Evolutionary conservation across 2,113 vertebrate species (phyloP).

Genomic region (Trichechus manatus): DNA sequence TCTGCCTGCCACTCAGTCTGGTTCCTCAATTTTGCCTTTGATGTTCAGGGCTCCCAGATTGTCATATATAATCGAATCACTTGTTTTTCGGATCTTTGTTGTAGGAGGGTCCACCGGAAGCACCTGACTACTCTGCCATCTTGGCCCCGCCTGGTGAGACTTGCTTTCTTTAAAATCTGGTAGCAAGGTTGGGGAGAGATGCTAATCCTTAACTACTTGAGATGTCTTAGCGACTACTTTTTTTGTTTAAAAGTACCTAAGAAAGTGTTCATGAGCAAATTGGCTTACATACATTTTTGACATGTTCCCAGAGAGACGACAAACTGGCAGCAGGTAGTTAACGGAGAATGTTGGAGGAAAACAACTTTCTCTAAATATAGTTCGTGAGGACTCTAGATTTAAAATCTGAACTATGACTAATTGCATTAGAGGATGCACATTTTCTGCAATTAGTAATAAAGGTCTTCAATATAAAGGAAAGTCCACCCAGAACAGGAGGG

Average conservation of each 20-base stretch:
- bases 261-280: not conserved
- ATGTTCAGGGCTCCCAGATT: no score
- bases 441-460: not conserved
- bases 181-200: not conserved
- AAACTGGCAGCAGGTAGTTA: not conserved
- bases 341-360: not conserved
- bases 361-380: not conserved
- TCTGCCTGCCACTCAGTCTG: no score
- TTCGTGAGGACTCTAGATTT: not conserved
- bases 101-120: no score
- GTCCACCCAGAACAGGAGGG: not conserved
- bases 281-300: not conserved
- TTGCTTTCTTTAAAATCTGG: not conserved
- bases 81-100: no score
- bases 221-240: not conserved
- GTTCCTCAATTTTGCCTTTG: no score
- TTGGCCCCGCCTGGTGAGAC: no score
- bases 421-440: not conserved
- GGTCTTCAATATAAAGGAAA: not conserved
- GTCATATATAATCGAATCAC: no score
- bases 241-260: not conserved
- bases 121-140: no score
- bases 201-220: not conserved
- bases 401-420: not conserved
- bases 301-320: not conserved